phyloP scores from a whole-genome alignment of 1,140 invertebrate species.

The Caenorhabditis brenneri region DNA sequence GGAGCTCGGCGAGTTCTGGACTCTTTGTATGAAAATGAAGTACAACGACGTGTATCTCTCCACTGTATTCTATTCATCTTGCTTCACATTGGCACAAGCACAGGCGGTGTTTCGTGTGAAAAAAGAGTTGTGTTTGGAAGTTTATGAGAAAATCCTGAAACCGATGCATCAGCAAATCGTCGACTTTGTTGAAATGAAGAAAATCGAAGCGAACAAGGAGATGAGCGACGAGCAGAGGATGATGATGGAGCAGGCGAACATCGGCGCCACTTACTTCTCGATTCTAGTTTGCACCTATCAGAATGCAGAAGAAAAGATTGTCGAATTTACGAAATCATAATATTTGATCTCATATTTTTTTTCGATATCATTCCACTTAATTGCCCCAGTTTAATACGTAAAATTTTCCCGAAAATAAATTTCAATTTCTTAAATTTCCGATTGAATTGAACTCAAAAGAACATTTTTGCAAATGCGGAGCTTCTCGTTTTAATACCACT shows the following conservation, averaged over 20 bases:
- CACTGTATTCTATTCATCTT: not conserved
- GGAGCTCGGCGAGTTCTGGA: constrained; percentile 20
- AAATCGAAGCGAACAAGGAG: not conserved
- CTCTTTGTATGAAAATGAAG: constrained; percentile 2
- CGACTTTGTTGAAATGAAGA: not conserved
- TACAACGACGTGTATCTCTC: not conserved
- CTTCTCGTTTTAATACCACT: not conserved
- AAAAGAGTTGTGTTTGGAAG: not conserved
- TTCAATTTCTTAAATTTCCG: too few species aligned
- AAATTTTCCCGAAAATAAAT: too few species aligned
- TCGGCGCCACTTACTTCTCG: constrained; percentile 7
- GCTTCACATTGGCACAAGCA: constrained; percentile 13
- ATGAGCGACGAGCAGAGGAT: not conserved
- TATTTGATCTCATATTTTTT: too few species aligned
- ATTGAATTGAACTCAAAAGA: too few species aligned
- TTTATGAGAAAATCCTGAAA: not conserved
- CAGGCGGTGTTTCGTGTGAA: not conserved
- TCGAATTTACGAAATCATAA: not conserved
- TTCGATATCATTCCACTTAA: too few species aligned
- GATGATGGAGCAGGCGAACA: not conserved
- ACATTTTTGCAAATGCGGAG: too few species aligned
- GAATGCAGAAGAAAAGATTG: not conserved
- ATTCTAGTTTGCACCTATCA: constrained; percentile 1
- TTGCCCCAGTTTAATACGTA: too few species aligned
- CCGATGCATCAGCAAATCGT: constrained; percentile 19